Conservation (phyloP, 2,797 vertebrate genomes). For the Hippocampus kuda region DNA sequence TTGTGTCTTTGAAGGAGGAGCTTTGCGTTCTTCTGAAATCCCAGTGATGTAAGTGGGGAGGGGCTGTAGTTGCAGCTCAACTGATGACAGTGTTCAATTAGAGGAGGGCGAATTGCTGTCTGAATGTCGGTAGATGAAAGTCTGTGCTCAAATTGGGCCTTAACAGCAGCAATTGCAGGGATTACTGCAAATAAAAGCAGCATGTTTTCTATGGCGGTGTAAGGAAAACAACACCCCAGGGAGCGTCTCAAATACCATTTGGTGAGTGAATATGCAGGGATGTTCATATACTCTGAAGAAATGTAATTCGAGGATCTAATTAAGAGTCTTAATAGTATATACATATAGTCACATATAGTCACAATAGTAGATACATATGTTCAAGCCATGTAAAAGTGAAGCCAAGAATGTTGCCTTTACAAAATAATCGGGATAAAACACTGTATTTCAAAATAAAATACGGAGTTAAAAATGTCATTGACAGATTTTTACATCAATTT, state of each 20-base stretch:
- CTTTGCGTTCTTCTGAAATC: slow-evolving; percentile 31
- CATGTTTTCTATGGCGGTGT: slow-evolving; percentile 25
- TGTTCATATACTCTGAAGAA: neutral
- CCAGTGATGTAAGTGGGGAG: slow-evolving; percentile 24
- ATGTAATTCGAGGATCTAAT: neutral
- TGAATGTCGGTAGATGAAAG: slow-evolving; percentile 19
- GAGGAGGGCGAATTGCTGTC: slow-evolving; percentile 36
- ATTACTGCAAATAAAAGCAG: slow-evolving; percentile 48
- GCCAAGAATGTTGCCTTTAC: neutral
- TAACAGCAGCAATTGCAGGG: slow-evolving; percentile 28
- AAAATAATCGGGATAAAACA: neutral
- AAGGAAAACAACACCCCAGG: slow-evolving; percentile 17
- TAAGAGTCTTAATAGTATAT: neutral
- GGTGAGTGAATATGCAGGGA: slow-evolving; percentile 6
- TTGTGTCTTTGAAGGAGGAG: slow-evolving; percentile 26
- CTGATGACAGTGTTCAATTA: slow-evolving; percentile 47
- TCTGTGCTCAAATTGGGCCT: slow-evolving; percentile 15
- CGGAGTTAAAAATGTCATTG: neutral
- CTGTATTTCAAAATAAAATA: neutral
- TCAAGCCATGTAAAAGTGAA: neutral
- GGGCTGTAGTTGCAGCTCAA: slow-evolving; percentile 29
- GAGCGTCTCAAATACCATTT: slow-evolving; percentile 12
- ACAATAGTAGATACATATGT: neutral
- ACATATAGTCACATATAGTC: no score
- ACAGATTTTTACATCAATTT: neutral